phyloP scores from a whole-genome alignment of 2,113 vertebrate genomes.

The Pantherophis guttatus region DNA sequence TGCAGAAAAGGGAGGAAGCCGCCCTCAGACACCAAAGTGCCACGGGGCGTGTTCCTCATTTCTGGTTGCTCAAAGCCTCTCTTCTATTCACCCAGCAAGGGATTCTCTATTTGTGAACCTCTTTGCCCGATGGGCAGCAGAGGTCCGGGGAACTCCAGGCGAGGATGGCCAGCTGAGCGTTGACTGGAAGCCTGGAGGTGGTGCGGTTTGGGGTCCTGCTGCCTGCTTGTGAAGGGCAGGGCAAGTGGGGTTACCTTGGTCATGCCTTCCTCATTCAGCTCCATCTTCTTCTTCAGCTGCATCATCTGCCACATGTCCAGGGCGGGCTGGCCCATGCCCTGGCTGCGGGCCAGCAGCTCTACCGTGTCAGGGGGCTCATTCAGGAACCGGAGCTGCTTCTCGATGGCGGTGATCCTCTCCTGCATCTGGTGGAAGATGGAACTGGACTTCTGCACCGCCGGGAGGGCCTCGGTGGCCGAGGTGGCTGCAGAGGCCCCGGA shows the following conservation, averaged over 20 bases:
- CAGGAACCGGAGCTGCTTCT: slow-evolving; percentile 5
- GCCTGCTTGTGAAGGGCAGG: neutral
- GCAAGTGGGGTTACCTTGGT: slow-evolving; percentile 45
- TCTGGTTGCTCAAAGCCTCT: neutral
- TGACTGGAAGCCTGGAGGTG: neutral
- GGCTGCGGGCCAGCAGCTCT: slow-evolving; percentile 34
- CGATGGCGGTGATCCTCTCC: slow-evolving; percentile 10
- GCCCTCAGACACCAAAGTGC: neutral
- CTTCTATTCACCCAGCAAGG: neutral
- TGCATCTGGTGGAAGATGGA: slow-evolving; percentile 56
- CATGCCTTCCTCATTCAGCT: slow-evolving; percentile 51
- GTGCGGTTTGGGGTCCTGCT: neutral
- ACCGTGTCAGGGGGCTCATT: neutral
- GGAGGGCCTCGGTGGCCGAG: accelerated
- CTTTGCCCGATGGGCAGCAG: neutral
- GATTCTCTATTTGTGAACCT: neutral
- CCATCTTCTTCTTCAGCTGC: slow-evolving; percentile 61
- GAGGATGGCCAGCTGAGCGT: neutral
- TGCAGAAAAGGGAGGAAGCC: neutral
- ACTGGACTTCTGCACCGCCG: neutral
- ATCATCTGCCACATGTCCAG: slow-evolving; percentile 51
- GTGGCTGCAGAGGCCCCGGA: accelerated
- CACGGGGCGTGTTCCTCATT: neutral
- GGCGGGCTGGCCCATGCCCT: neutral
- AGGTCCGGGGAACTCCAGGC: neutral